Evolutionary conservation across 2,888 invertebrate genomes (phyloP).

Genomic region (Callinectes sapidus): DNA sequence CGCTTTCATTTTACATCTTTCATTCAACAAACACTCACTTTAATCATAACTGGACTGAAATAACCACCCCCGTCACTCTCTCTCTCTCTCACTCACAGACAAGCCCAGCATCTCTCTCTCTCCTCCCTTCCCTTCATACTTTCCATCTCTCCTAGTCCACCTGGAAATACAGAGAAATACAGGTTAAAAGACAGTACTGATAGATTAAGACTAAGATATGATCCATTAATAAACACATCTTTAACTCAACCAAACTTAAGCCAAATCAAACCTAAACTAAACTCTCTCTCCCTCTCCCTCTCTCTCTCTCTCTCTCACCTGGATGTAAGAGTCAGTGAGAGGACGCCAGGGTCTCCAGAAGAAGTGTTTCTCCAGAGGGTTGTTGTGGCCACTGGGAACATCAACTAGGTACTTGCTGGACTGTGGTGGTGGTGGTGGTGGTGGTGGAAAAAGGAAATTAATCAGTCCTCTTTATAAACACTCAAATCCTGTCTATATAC

Average conservation of each 20-base stretch:
- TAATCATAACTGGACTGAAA: background rate
- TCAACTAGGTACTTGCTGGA: conserved; percentile 66
- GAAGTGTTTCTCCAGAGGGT: conserved; percentile 53
- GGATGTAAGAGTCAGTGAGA: conserved; percentile 64
- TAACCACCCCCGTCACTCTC: no score
- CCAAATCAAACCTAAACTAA: no score
- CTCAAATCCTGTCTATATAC: no score
- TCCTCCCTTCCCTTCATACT: background rate
- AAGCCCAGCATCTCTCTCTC: no score
- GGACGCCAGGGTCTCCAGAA: conserved; percentile 66
- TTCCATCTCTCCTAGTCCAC: background rate
- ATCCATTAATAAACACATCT: no score
- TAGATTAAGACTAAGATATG: no score
- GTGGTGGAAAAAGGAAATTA: background rate
- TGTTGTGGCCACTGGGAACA: conserved; percentile 66
- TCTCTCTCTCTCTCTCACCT: conserved; percentile 41
- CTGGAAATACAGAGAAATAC: background rate
- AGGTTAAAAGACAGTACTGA: background rate
- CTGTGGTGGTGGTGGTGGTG: conserved; percentile 37
- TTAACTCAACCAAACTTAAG: no score
- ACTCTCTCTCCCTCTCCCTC: conserved; percentile 28
- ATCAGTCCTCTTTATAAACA: no score
- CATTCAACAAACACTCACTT: background rate
- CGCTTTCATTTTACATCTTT: background rate
- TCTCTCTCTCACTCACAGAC: no score